Percentiles rank a stretch among this genome's conserved stretches.
These are phyloP conservation scores for Platorchestia sp. DNA, from an alignment of 1,140 invertebrate species.

Conservation along the genomic window DNA sequence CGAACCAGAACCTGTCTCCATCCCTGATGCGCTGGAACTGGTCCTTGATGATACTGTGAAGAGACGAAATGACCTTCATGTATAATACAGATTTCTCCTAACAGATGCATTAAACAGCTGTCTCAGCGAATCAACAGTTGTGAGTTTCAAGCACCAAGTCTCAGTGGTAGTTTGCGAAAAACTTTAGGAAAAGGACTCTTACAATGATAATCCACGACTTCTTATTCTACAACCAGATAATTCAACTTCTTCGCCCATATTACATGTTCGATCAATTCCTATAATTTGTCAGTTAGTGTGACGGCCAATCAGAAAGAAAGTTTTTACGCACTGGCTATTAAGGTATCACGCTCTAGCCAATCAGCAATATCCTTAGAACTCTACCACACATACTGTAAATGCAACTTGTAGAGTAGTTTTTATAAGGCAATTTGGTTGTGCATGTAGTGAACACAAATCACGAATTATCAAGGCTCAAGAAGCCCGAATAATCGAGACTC, in stretches of 20 bases:
- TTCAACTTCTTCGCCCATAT: neutral
- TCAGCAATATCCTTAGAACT: neutral
- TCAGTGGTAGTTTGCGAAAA: neutral
- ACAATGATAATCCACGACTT: neutral
- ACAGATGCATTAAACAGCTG: too few species aligned
- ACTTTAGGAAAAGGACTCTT: neutral
- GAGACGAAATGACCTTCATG: neutral
- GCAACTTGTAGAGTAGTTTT: neutral
- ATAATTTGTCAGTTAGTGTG: neutral
- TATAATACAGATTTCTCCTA: too few species aligned
- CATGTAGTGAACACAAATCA: neutral
- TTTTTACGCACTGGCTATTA: too few species aligned
- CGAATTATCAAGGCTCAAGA: neutral
- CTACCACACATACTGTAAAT: neutral
- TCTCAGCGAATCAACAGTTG: too few species aligned
- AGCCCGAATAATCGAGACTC: too few species aligned
- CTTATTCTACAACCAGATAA: neutral
- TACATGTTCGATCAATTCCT: neutral
- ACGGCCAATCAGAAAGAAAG: too few species aligned
- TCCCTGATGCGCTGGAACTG: slow-evolving; percentile 75
- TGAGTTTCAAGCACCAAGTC: neutral
- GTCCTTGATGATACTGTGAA: slow-evolving; percentile 72
- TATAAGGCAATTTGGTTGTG: neutral
- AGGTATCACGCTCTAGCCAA: neutral
- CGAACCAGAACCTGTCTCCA: slow-evolving; percentile 77